Percentiles rank a stretch among this genome's conserved stretches.
These are phyloP conservation scores for Rana temporaria DNA, from an alignment of 2,113 vertebrate species.

Conservation along the genomic window DNA sequence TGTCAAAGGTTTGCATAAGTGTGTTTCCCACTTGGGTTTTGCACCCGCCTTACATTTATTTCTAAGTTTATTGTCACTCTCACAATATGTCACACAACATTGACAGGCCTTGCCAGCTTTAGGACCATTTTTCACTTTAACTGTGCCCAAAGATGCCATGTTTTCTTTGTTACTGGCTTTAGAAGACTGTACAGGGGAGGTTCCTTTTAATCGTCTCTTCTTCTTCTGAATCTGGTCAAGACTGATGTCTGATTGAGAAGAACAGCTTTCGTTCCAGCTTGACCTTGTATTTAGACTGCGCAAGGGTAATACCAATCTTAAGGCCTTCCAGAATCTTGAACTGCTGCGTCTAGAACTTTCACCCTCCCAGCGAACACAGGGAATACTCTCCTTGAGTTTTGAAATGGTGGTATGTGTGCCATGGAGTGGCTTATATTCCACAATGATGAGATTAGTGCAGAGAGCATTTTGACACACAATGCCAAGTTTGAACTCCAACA, in stretches of 20 bases:
- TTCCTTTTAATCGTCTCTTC: conserved; percentile 69
- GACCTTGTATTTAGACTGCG: conserved; percentile 78
- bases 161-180: background rate
- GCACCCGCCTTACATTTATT: conserved; percentile 64
- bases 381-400: conserved; percentile 79
- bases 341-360: conserved; percentile 73
- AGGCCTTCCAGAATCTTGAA: conserved; percentile 88
- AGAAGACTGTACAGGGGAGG: conserved; percentile 39
- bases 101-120: conserved; percentile 70
- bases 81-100: conserved; percentile 75
- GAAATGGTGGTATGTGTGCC: conserved; percentile 75
- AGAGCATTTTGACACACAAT: conserved; percentile 83
- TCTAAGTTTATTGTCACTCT: conserved; percentile 65
- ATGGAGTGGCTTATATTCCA: conserved; percentile 80
- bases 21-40: conserved; percentile 72
- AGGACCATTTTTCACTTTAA: conserved; percentile 59
- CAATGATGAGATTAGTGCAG: conserved; percentile 77
- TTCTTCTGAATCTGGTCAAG: conserved; percentile 70
- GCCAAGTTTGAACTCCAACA: conserved; percentile 88
- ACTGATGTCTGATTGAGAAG: conserved; percentile 89
- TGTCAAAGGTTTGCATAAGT: conserved; percentile 63
- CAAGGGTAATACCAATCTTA: conserved; percentile 83
- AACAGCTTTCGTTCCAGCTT: conserved; percentile 88
- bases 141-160: background rate
- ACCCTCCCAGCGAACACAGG: conserved; percentile 83